These are phyloP conservation scores for Apostichopus californicus DNA, from an alignment of 35 echinoderm and acorn worm genomes.

Conservation along the genomic window DNA sequence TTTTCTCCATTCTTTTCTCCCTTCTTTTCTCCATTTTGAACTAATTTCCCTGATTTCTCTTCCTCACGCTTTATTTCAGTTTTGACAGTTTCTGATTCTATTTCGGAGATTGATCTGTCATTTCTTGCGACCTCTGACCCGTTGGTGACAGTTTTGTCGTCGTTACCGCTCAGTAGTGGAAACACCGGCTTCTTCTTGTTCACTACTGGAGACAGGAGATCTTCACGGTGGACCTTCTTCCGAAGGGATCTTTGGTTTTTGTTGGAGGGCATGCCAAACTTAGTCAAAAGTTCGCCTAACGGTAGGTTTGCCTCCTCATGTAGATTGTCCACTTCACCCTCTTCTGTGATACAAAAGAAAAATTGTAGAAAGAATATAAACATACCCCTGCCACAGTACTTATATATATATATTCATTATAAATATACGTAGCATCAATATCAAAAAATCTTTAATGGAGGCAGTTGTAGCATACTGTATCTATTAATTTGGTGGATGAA, in stretches of 20 bases:
- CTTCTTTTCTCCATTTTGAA: slow-evolving; percentile 41
- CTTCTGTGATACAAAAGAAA: slow-evolving; percentile 37
- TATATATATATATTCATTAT: no score
- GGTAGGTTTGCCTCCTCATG: slow-evolving; percentile 92
- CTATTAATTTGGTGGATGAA: no score
- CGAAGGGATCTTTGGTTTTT: slow-evolving; percentile 69
- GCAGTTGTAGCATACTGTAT: no score
- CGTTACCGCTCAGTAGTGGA: slow-evolving; percentile 28
- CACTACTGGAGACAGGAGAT: slow-evolving; percentile 86
- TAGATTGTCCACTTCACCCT: slow-evolving; percentile 70
- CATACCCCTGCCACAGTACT: no score
- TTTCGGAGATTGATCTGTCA: not conserved
- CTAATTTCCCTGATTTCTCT: slow-evolving; percentile 34
- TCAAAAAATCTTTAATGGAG: no score
- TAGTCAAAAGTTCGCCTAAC: slow-evolving; percentile 76
- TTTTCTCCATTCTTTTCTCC: slow-evolving; percentile 25
- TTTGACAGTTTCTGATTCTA: slow-evolving; percentile 44
- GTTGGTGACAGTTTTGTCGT: not conserved
- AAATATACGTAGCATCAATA: no score
- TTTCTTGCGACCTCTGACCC: not conserved
- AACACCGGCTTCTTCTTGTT: slow-evolving; percentile 83
- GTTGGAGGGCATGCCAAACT: slow-evolving; percentile 67
- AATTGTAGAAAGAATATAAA: not conserved
- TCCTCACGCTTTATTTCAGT: slow-evolving; percentile 39
- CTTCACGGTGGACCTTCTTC: slow-evolving; percentile 76